phyloP scores from a whole-genome alignment of 2,797 vertebrate species.

The Onychomys arenicola region DNA sequence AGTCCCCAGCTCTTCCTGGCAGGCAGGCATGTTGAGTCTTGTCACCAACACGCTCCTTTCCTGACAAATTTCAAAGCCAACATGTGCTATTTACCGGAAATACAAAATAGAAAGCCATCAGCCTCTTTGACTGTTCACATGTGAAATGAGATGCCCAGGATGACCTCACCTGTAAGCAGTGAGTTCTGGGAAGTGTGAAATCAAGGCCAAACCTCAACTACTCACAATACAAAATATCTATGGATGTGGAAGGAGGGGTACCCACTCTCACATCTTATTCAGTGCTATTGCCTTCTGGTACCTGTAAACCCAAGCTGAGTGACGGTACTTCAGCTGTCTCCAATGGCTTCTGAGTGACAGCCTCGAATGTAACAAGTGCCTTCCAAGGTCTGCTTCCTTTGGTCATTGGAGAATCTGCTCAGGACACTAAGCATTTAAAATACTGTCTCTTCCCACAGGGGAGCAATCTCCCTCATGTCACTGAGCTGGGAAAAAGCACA shows the following conservation, averaged over 20 bases:
- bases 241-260: too few species aligned
- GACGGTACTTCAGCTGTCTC: too few species aligned
- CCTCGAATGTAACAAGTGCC: fast-evolving
- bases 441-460: background rate
- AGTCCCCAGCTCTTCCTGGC: background rate
- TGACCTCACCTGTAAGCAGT: too few species aligned
- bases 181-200: background rate
- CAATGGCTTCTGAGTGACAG: background rate
- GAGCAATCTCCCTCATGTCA: too few species aligned
- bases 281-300: background rate
- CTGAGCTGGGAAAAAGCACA: background rate
- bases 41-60: background rate
- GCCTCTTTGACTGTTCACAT: background rate
- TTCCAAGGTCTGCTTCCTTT: too few species aligned
- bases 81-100: background rate
- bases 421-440: background rate
- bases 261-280: background rate
- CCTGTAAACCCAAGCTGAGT: background rate
- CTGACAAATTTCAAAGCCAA: background rate
- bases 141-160: background rate
- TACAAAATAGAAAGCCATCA: background rate
- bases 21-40: fast-evolving
- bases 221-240: background rate
- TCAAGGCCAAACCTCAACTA: too few species aligned
- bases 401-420: fast-evolving